A percentile compares a stretch with the other conserved stretches of the same genome.
Conservation (phyloP, 2,113 vertebrate species). For the Theropithecus gelada region DNA sequence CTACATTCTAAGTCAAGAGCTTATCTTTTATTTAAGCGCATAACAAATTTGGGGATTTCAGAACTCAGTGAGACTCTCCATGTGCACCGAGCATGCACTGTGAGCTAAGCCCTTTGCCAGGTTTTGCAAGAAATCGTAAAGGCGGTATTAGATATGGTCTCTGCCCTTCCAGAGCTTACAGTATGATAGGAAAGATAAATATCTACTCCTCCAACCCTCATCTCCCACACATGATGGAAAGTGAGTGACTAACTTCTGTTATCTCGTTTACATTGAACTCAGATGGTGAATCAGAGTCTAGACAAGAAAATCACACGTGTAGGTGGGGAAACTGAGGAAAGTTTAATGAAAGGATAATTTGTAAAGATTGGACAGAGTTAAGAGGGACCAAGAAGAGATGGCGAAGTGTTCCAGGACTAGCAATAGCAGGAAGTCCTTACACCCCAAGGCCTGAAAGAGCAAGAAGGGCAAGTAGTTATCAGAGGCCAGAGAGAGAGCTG, state of each 20-base stretch:
- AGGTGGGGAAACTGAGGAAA: not conserved
- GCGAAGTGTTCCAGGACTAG: not conserved
- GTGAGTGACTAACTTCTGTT: not conserved
- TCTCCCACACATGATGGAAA: not conserved
- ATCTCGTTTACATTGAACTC: not conserved
- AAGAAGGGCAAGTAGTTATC: not conserved
- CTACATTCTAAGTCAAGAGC: not conserved
- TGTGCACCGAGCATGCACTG: not conserved
- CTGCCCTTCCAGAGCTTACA: not conserved
- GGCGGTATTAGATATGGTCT: not conserved
- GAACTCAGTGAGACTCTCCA: not conserved
- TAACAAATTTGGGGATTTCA: conserved; percentile 11
- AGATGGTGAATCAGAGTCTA: not conserved
- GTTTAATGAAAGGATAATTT: not conserved
- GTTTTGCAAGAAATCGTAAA: not conserved
- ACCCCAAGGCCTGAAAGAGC: not conserved
- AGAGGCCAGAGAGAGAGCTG: not conserved
- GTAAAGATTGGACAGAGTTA: not conserved
- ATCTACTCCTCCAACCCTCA: not conserved
- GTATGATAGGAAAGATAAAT: not conserved
- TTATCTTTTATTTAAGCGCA: conserved; percentile 14
- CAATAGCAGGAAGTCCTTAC: not conserved
- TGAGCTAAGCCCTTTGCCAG: not conserved
- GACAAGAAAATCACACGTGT: not conserved
- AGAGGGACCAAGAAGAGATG: not conserved